Base-by-base conservation (phyloP, 2,797 vertebrate species). In the Xerus rutilus region DNA sequence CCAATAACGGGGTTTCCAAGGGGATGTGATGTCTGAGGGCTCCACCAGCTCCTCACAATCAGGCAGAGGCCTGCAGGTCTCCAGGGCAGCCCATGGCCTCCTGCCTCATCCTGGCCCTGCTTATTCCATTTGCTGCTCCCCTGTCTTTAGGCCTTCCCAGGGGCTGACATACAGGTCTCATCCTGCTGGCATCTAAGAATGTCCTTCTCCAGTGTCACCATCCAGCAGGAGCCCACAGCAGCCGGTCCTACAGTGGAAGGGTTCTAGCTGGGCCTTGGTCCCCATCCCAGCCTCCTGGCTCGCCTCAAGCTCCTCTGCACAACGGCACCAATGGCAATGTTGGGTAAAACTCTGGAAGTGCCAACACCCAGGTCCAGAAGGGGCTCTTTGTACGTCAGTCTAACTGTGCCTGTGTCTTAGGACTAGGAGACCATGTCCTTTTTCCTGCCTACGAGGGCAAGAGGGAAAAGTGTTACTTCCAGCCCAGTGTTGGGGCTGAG, bases 51-150 rank as follows among this genome's bases (percentile, higher is more conserved):
- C 25, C 49, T 20, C 69, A 0, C 15, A 0, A 28, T 54, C 49
- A 0, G 0, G 39, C 21, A 20, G 10, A 21, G 17, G 12, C 39
- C 45, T 30, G 23, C 7, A 14, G 47, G 59, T 15, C 32, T 78
- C 57, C 11, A 5, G 2, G 0, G 3, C 43, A 52, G 86, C 18
- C 30, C 28, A 23, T 8, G 8, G 72, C 73, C 43, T 70, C 20
- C 52, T 7, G 12, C 64, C 45, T 8, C 5, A 8, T 0, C 20
- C 6, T 0, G 0, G 54, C 20, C 72, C n/a, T 30, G 5, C 21
- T 35, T 81, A 20, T 47, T 39, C 64, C 45, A 8, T 32, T 21
- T 4, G 0, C 0, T 14, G 54, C 62, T 45, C 59, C 87, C 20
- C 59, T 28, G 3, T 35, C 76, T 47, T 8, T 0, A 4, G 15